These are phyloP conservation scores for Phyllotreta striolata DNA, from an alignment of 2,888 invertebrate genomes.

Conservation along the genomic window DNA sequence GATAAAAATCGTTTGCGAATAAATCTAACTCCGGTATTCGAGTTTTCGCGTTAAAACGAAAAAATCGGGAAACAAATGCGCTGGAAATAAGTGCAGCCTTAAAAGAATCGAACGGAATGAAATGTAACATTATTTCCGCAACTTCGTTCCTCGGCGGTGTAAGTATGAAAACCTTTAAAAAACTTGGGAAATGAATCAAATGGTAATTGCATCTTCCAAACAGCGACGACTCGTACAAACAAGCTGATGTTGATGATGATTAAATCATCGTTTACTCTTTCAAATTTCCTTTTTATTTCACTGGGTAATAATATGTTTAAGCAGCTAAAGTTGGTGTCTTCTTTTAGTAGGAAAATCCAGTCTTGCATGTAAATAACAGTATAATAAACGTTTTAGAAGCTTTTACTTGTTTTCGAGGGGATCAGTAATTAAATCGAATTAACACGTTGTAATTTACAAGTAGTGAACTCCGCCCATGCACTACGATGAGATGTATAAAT, in stretches of 20 bases:
- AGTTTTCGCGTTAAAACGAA: neutral
- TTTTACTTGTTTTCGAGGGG: too few relatives aligned
- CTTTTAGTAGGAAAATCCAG: neutral
- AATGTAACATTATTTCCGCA: slow-evolving; percentile 21
- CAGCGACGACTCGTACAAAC: slow-evolving; percentile 10
- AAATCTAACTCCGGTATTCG: neutral
- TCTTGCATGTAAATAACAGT: neutral
- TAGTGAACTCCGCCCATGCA: slow-evolving; percentile 24
- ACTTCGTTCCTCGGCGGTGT: slow-evolving; percentile 17
- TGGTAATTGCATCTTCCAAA: slow-evolving; percentile 39
- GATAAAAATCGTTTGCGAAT: slow-evolving; percentile 1
- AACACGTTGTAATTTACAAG: neutral
- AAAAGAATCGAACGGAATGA: slow-evolving; percentile 8
- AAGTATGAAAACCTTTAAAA: slow-evolving; percentile 37
- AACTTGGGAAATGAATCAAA: slow-evolving; percentile 42
- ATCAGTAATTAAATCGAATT: neutral
- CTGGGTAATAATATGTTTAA: too few relatives aligned
- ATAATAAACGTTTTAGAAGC: too few relatives aligned
- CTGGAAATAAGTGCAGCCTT: slow-evolving; percentile 12
- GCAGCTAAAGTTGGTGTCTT: too few relatives aligned
- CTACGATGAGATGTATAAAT: slow-evolving; percentile 43
- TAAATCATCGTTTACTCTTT: too few relatives aligned
- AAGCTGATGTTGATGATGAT: too few relatives aligned
- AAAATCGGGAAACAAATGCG: slow-evolving; percentile 3
- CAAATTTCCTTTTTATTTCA: too few relatives aligned